Evolutionary conservation across 1,140 invertebrate species (phyloP).

Genomic region (Drosophila subpulchrella): DNA sequence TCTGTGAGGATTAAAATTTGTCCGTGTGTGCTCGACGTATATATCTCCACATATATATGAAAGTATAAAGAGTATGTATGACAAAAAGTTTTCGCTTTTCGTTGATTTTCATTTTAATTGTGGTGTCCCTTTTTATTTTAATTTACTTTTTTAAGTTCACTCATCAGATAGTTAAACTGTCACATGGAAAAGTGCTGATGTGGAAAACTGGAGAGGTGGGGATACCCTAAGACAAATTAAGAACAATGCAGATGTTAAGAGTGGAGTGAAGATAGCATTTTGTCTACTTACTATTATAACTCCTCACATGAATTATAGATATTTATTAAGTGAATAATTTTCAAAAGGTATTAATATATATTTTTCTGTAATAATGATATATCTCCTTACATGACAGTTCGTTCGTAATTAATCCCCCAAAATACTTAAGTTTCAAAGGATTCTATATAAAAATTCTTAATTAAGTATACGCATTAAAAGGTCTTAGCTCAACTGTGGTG

Average conservation of each 20-base stretch:
- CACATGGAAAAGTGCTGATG: not conserved
- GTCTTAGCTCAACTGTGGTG: no score
- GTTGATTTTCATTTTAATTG: slow-evolving; percentile 81
- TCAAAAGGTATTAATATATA: no score
- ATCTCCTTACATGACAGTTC: no score
- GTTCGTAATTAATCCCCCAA: no score
- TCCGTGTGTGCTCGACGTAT: slow-evolving; percentile 7
- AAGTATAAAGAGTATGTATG: slow-evolving; percentile 28
- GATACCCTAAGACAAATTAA: slow-evolving; percentile 9
- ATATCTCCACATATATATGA: slow-evolving; percentile 12
- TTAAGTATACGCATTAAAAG: no score
- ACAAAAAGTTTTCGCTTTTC: slow-evolving; percentile 77
- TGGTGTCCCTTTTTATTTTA: slow-evolving; percentile 39
- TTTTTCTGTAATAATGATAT: no score
- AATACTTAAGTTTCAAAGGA: no score
- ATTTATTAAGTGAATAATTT: not conserved
- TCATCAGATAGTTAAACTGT: slow-evolving; percentile 16
- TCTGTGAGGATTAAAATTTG: slow-evolving; percentile 29
- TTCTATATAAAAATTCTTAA: no score
- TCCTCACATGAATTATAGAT: not conserved
- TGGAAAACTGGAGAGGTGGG: not conserved
- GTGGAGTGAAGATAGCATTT: not conserved
- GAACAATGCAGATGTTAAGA: not conserved
- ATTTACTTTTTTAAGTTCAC: slow-evolving; percentile 12
- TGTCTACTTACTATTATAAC: not conserved